Evolutionary conservation across 2,113 vertebrate species (phyloP).

Genomic region (Lagopus muta): DNA sequence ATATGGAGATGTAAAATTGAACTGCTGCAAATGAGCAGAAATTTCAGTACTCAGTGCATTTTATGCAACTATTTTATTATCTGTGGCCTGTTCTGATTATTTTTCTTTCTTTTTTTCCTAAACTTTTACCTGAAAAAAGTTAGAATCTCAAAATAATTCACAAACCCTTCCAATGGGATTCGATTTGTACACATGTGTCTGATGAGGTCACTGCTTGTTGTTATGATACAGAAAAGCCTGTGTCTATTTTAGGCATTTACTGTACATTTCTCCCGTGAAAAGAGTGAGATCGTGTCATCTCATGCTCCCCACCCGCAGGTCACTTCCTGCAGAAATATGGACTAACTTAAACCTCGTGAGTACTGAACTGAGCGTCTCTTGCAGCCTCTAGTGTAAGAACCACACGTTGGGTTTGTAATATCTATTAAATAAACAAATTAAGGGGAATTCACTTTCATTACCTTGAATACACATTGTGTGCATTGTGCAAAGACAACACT

Average conservation of each 20-base stretch:
- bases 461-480: slow-evolving; percentile 61
- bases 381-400: slow-evolving; percentile 87
- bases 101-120: slow-evolving; percentile 73
- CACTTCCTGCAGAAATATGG: slow-evolving; percentile 99
- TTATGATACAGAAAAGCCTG: slow-evolving; percentile 99
- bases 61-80: slow-evolving; percentile 62
- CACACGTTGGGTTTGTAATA: slow-evolving; percentile 81
- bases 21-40: slow-evolving; percentile 80
- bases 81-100: slow-evolving; percentile 75
- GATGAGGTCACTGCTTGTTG: slow-evolving; percentile 96
- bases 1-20: slow-evolving; percentile 68
- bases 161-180: slow-evolving; percentile 83
- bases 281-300: slow-evolving; percentile 99
- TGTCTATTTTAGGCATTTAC: slow-evolving; percentile 99
- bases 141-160: slow-evolving; percentile 82
- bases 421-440: slow-evolving; percentile 68
- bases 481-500: slow-evolving; percentile 52
- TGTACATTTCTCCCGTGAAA: slow-evolving; percentile 99
- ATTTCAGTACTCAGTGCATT: slow-evolving; percentile 81
- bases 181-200: slow-evolving; percentile 87
- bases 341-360: slow-evolving; percentile 99
- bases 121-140: slow-evolving; percentile 73
- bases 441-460: slow-evolving; percentile 73
- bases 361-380: slow-evolving; percentile 94
- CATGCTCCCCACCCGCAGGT: slow-evolving; percentile 99